phyloP scores from a whole-genome alignment of 2,888 invertebrate genomes.

The Dasypolia templi region DNA sequence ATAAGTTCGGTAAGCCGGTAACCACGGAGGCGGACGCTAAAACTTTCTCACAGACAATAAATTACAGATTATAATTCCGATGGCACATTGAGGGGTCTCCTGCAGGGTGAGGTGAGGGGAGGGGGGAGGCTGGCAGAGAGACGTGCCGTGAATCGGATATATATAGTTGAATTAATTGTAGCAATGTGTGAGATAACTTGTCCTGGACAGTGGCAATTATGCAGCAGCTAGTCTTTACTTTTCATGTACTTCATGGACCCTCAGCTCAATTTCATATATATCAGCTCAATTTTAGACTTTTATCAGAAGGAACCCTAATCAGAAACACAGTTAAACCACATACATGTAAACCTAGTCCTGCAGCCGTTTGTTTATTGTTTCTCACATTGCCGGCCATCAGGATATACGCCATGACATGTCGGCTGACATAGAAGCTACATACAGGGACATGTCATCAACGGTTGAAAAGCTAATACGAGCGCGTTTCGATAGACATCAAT shows the following conservation, averaged over 20 bases:
- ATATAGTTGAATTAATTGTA: slow-evolving; percentile 37
- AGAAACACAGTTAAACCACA: neutral
- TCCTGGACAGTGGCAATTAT: neutral
- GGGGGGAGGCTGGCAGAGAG: neutral
- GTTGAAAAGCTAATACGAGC: neutral
- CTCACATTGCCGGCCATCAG: neutral
- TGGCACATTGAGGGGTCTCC: slow-evolving; percentile 33
- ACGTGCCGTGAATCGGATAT: slow-evolving; percentile 43
- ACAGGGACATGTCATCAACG: neutral
- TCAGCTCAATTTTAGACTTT: neutral
- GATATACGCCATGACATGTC: neutral
- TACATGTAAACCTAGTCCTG: neutral
- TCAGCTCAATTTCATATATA: too few relatives aligned
- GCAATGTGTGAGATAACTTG: slow-evolving; percentile 9
- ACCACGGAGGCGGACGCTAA: slow-evolving; percentile 38
- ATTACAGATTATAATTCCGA: slow-evolving; percentile 57
- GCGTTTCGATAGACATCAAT: neutral
- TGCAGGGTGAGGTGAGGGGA: neutral
- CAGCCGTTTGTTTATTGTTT: neutral
- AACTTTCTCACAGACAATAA: slow-evolving; percentile 51
- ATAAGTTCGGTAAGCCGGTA: slow-evolving; percentile 36
- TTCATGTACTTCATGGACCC: too few relatives aligned
- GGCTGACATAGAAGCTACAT: neutral
- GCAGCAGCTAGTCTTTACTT: neutral
- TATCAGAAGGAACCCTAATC: neutral